Evolutionary conservation across 2,888 invertebrate species (phyloP), one percentile per base, ranked within the genome.

Genomic region (Drosophila antonietae): DNA sequence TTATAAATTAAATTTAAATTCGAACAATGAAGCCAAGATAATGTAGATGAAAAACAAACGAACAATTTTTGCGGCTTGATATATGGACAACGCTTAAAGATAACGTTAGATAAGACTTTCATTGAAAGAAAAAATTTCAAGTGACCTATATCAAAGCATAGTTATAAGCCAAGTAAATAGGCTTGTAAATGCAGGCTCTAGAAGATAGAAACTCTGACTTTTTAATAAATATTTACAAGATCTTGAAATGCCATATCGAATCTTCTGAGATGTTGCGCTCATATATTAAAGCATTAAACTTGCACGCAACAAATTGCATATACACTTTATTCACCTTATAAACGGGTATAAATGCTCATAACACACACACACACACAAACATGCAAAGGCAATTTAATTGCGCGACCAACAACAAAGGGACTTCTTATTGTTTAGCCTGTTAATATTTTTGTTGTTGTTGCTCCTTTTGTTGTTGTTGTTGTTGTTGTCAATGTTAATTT

Each of bases 401-500:
- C 84, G 69, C 69, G 69, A 65, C 88, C 81, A 73, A 81, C 75
- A 83, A 81, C 78, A 75, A 76, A 81, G 65, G 65, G 59, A 58
- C 61, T 58, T 71, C 63, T 73, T 60, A 59, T 72, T 68, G 37
- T 70, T 62, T 28, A 23, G 65, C 57, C 75, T 61, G 59, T 52
- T 53, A 23, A 37, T 53, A 23, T 37, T 55, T 28, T 28, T 59
- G 51, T 33, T 75, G 28, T 64, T 68, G 14, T 31, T 55, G 41
- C 33, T 72, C 52, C 39, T 57, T 31, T 33, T 53, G 44, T 31
- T 75, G 23, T 60, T 67, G 49, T 61, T 73, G 46, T 69, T 80
- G 67, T 70, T 75, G 69, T 88, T 88, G 81, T 86, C 83, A 83
- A 88, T 83, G 86, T 78, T 85, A 85, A 83, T 87, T 86, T 81